These are phyloP conservation scores for Dynastes hyllus DNA, from an alignment of 2,888 invertebrate genomes.

Conservation along the genomic window DNA sequence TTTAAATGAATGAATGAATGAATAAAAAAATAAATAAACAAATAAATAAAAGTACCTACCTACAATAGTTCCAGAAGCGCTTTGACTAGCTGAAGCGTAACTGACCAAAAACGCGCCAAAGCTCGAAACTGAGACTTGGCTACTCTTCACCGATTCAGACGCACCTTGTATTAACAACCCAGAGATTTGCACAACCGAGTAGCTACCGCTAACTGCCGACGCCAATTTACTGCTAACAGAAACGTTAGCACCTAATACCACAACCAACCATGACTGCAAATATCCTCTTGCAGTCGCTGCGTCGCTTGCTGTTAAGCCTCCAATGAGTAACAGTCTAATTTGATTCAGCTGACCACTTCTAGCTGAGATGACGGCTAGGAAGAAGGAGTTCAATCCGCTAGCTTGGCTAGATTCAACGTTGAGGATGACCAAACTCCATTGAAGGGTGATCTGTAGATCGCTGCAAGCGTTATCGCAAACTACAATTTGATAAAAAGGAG, in stretches of 20 bases:
- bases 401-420: not conserved
- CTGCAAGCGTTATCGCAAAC: not conserved
- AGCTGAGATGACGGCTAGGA: not conserved
- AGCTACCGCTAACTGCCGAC: not conserved
- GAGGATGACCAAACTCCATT: not conserved
- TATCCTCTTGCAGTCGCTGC: not conserved
- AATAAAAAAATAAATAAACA: too few relatives aligned
- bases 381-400: not conserved
- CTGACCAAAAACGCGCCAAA: not conserved
- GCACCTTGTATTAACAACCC: not conserved
- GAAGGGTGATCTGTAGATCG: not conserved
- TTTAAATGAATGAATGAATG: too few relatives aligned
- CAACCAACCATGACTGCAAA: too few relatives aligned
- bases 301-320: not conserved
- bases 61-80: not conserved
- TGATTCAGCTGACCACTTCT: not conserved
- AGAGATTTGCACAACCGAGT: not conserved
- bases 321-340: not conserved
- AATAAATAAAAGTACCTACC: not conserved
- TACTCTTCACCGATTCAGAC: not conserved
- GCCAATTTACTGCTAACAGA: not conserved
- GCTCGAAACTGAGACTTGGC: not conserved
- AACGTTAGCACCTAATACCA: too few relatives aligned
- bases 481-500: not conserved
- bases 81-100: not conserved